phyloP scores from a whole-genome alignment of 2,888 invertebrate genomes.

The Epirrhoe alternata region DNA sequence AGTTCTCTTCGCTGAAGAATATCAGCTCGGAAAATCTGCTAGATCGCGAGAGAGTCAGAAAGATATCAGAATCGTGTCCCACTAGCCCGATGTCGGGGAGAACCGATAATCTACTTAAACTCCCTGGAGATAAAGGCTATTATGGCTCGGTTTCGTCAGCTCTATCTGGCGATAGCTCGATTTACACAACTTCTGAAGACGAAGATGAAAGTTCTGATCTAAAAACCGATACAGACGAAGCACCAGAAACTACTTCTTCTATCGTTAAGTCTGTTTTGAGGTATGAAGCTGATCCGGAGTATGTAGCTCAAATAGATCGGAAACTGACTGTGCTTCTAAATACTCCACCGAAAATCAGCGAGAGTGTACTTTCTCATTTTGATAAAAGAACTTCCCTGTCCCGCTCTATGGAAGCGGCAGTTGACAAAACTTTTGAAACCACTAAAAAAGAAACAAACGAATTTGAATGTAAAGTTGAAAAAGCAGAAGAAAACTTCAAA shows the following conservation, averaged over 20 bases:
- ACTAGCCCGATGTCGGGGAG: slow-evolving; percentile 70
- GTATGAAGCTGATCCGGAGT: slow-evolving; percentile 61
- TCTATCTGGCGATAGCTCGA: slow-evolving; percentile 76
- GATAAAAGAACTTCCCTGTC: slow-evolving; percentile 11
- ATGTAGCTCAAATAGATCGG: slow-evolving; percentile 69
- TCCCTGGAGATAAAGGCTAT: slow-evolving; percentile 69
- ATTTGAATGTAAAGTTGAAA: slow-evolving; percentile 27
- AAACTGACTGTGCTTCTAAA: slow-evolving; percentile 62
- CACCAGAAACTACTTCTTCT: slow-evolving; percentile 84
- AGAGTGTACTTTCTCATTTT: slow-evolving; percentile 36
- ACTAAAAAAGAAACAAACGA: slow-evolving; percentile 24
- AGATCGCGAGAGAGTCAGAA: slow-evolving; percentile 52
- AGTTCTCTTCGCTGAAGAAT: slow-evolving; percentile 71
- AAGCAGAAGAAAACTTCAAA: slow-evolving; percentile 38
- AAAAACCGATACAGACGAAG: slow-evolving; percentile 74
- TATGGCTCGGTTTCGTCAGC: slow-evolving; percentile 77
- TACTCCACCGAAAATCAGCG: slow-evolving; percentile 45
- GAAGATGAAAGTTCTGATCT: slow-evolving; percentile 79
- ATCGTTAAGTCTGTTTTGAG: slow-evolving; percentile 83
- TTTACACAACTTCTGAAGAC: slow-evolving; percentile 75
- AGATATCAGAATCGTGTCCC: slow-evolving; percentile 78
- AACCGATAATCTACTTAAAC: slow-evolving; percentile 68
- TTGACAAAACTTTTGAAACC: slow-evolving; percentile 8
- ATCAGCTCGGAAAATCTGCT: slow-evolving; percentile 58
- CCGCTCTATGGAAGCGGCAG: slow-evolving; percentile 2